Conservation (phyloP, 2,113 vertebrate genomes). For the Fregata magnificens region DNA sequence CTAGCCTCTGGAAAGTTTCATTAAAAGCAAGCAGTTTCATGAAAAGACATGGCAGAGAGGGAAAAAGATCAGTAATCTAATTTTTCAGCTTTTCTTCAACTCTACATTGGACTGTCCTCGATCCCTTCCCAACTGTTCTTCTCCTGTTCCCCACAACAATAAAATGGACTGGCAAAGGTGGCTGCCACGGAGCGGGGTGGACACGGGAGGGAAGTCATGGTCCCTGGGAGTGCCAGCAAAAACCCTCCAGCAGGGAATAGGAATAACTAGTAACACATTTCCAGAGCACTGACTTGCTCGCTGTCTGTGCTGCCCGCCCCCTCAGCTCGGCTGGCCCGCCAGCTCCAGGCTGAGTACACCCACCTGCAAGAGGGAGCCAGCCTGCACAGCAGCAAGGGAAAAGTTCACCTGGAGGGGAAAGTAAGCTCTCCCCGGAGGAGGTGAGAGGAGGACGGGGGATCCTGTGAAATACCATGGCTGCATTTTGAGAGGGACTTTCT, state of each 20-base stretch:
- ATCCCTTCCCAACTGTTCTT: not conserved
- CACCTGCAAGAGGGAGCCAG: not conserved
- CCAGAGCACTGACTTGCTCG: not conserved
- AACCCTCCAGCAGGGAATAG: not conserved
- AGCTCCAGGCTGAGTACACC: not conserved
- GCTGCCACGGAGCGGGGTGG: not conserved
- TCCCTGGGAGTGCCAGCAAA: not conserved
- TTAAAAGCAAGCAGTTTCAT: fast-evolving
- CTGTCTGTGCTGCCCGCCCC: not conserved
- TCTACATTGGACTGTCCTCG: not conserved
- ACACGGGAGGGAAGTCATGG: fast-evolving
- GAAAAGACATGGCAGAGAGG: not conserved
- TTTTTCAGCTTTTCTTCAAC: not conserved
- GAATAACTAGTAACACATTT: conserved; percentile 19
- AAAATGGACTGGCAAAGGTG: not conserved
- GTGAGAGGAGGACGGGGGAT: not conserved
- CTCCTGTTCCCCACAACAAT: not conserved
- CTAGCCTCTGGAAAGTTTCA: not conserved
- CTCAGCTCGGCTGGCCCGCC: not conserved
- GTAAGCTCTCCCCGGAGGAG: not conserved
- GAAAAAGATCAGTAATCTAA: not conserved
- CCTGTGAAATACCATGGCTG: not conserved
- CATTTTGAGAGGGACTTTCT: not conserved
- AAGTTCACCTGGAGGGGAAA: not conserved
- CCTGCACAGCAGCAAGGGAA: not conserved